Evolutionary conservation across 2,113 vertebrate genomes (phyloP).

Genomic region (Lethenteron camtschaticum): DNA sequence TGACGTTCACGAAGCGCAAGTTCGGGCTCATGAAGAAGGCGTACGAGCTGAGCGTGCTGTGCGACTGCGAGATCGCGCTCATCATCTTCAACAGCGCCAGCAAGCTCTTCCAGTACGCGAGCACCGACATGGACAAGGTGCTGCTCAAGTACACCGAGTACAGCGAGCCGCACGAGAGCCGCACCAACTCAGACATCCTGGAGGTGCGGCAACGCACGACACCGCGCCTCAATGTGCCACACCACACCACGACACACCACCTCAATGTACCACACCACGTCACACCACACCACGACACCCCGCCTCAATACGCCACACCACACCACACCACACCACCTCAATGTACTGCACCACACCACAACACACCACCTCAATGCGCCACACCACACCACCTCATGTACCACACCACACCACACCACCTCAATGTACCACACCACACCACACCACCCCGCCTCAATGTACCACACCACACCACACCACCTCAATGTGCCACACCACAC

Average conservation of each 20-base stretch:
- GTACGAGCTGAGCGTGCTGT: constrained; percentile 78
- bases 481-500: too few species aligned
- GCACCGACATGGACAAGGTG: constrained; percentile 84
- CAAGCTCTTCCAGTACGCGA: constrained; percentile 84
- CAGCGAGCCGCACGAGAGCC: constrained; percentile 81
- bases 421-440: too few species aligned
- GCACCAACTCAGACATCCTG: constrained; percentile 72
- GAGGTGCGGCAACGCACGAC: constrained; percentile 26
- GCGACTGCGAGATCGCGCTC: constrained; percentile 89
- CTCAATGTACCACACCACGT: background rate
- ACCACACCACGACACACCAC: background rate
- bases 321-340: too few species aligned
- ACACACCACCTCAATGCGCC: too few species aligned
- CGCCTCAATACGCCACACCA: background rate
- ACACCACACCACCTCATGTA: too few species aligned
- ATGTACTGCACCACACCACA: too few species aligned
- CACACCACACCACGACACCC: rapidly evolving
- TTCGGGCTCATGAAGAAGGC: constrained; percentile 97
- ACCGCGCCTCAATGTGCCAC: background rate
- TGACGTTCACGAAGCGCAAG: constrained; percentile 84
- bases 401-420: too few species aligned
- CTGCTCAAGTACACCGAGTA: constrained; percentile 88
- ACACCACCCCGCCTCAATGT: too few species aligned
- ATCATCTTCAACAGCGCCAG: constrained; percentile 97
- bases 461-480: too few species aligned